Conservation (phyloP, 2,113 vertebrate genomes). For the Triplophysa rosa region DNA sequence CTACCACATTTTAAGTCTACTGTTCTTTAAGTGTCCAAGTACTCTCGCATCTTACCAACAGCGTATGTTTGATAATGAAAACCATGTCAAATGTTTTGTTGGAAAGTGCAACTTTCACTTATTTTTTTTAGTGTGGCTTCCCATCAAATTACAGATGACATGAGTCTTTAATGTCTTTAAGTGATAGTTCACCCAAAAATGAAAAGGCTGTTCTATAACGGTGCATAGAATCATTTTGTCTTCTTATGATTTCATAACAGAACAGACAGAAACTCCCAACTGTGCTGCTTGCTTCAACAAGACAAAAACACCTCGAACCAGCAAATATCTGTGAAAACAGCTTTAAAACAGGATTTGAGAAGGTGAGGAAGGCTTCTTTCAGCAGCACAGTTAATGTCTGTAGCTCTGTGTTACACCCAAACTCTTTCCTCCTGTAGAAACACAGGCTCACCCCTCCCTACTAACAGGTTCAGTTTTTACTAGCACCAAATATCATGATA, state of each 20-base stretch:
- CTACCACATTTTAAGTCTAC: too few relatives aligned
- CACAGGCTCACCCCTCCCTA: background rate
- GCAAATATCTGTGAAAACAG: background rate
- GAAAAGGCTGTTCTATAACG: background rate
- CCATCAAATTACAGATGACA: too few relatives aligned
- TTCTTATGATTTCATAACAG: background rate
- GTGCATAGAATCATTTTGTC: background rate
- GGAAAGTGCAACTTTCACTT: too few relatives aligned
- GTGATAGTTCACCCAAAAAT: too few relatives aligned
- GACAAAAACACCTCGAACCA: background rate
- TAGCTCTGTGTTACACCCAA: background rate
- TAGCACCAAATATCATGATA: background rate
- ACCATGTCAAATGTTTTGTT: too few relatives aligned
- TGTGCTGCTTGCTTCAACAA: background rate
- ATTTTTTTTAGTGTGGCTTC: too few relatives aligned
- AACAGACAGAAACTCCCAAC: background rate
- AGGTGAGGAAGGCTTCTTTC: background rate
- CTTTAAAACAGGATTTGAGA: too few relatives aligned
- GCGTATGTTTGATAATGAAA: too few relatives aligned
- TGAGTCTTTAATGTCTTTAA: too few relatives aligned
- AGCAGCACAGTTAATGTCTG: background rate
- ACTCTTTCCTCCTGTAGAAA: background rate
- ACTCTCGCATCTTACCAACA: too few relatives aligned
- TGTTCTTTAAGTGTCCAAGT: too few relatives aligned
- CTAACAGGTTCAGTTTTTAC: background rate